These are phyloP conservation scores for Indri indri DNA, from an alignment of 2,113 vertebrate genomes.

Conservation along the genomic window DNA sequence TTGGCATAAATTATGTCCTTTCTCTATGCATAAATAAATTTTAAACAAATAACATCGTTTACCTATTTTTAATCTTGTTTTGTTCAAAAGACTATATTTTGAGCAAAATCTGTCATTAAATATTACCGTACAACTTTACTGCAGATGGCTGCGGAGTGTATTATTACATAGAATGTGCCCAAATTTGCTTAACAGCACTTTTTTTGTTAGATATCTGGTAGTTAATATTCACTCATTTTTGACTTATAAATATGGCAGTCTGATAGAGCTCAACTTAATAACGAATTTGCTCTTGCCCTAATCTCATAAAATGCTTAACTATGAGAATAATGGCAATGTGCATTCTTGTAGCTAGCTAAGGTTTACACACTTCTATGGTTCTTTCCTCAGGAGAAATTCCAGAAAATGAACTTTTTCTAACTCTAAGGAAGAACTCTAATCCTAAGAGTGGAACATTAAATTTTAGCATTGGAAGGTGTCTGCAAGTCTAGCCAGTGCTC, in stretches of 20 bases:
- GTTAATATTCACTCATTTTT: background rate
- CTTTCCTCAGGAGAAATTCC: background rate
- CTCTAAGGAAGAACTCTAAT: background rate
- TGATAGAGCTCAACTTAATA: background rate
- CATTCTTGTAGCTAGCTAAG: background rate
- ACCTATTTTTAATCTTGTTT: background rate
- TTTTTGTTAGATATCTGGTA: background rate
- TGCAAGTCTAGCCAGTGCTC: background rate
- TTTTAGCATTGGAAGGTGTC: background rate
- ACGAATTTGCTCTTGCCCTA: background rate
- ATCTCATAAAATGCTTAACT: background rate
- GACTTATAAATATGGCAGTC: background rate
- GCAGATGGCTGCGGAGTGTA: background rate
- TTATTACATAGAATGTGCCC: background rate
- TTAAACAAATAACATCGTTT: background rate
- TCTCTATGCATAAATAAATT: slow-evolving; percentile 27
- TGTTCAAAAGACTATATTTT: slow-evolving; percentile 14
- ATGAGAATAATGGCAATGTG: background rate
- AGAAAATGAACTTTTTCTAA: background rate
- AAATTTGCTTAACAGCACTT: background rate
- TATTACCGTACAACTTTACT: background rate
- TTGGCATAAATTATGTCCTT: background rate
- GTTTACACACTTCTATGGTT: background rate
- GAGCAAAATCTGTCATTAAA: slow-evolving; percentile 29
- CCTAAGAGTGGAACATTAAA: background rate